Conservation (phyloP, 2,888 invertebrate species). For the Sarcophaga variegata region DNA sequence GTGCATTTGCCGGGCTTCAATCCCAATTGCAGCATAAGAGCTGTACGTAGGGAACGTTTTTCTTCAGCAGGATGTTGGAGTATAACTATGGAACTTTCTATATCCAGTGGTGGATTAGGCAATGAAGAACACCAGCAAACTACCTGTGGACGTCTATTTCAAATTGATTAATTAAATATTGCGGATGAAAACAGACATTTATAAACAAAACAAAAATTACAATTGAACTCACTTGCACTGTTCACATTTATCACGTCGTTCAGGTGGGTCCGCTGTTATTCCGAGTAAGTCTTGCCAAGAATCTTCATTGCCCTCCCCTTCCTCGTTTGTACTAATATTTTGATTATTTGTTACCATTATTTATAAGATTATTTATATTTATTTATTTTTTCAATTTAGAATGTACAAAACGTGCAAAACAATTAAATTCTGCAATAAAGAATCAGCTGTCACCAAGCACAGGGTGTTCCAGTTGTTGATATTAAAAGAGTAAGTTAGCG, state of each 20-base stretch:
- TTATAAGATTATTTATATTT: not conserved
- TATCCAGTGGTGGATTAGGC: constrained; percentile 87
- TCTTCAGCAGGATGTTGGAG: constrained; percentile 97
- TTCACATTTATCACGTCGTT: constrained; percentile 86
- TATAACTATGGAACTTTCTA: constrained; percentile 89
- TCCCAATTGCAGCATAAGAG: constrained; percentile 92
- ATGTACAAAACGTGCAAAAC: constrained; percentile 29
- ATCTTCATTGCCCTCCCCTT: constrained; percentile 74
- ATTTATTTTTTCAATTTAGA: constrained; percentile 6
- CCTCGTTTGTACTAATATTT: constrained; percentile 47
- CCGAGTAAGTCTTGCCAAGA: constrained; percentile 88
- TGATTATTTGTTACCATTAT: constrained; percentile 64
- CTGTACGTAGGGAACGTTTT: constrained; percentile 93
- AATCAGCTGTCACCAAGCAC: no score
- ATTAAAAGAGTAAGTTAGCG: no score
- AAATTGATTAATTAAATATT: constrained; percentile 71
- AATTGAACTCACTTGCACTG: constrained; percentile 87
- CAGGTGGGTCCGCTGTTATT: constrained; percentile 89
- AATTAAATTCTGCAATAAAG: not conserved
- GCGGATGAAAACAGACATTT: not conserved
- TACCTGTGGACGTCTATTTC: constrained; percentile 87
- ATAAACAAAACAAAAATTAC: not conserved
- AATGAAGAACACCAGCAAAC: constrained; percentile 96
- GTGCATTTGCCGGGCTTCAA: constrained; percentile 89
- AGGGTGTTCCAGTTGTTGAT: no score